These are phyloP conservation scores for Drosophila melanocephala DNA, from an alignment of 2,888 invertebrate genomes.

Conservation along the genomic window DNA sequence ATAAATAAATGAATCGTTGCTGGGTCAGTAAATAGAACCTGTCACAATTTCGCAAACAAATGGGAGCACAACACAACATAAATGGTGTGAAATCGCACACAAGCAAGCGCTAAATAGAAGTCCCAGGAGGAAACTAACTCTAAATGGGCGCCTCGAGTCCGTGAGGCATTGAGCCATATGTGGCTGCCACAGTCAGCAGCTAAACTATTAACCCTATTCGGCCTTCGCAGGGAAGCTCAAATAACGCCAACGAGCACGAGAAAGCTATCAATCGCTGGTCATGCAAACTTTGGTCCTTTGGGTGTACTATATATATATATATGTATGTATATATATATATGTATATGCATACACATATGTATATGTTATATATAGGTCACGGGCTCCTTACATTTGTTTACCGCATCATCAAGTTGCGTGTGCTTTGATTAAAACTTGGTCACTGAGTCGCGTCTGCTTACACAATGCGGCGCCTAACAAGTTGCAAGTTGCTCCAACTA, in stretches of 20 bases:
- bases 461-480: constrained; percentile 39
- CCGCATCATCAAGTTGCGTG: constrained; percentile 50
- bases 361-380: constrained; percentile 61
- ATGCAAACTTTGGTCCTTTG: constrained; percentile 43
- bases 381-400: constrained; percentile 69
- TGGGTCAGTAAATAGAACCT: constrained; percentile 29
- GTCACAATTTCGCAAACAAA: constrained; percentile 36
- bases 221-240: constrained; percentile 51
- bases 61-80: constrained; percentile 7
- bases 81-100: constrained; percentile 44
- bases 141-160: background rate
- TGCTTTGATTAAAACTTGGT: constrained; percentile 62
- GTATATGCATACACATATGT: background rate
- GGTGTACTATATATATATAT: background rate
- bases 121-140: constrained; percentile 1
- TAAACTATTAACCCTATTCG: constrained; percentile 64
- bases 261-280: constrained; percentile 38
- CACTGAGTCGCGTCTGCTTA: constrained; percentile 41
- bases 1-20: constrained; percentile 34
- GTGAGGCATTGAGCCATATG: constrained; percentile 46
- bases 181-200: constrained; percentile 18
- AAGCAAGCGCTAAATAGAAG: background rate
- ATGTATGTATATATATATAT: background rate
- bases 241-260: constrained; percentile 28
- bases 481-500: constrained; percentile 5